Evolutionary conservation across 2,888 invertebrate genomes (phyloP).

Genomic region (Euphydryas editha): DNA sequence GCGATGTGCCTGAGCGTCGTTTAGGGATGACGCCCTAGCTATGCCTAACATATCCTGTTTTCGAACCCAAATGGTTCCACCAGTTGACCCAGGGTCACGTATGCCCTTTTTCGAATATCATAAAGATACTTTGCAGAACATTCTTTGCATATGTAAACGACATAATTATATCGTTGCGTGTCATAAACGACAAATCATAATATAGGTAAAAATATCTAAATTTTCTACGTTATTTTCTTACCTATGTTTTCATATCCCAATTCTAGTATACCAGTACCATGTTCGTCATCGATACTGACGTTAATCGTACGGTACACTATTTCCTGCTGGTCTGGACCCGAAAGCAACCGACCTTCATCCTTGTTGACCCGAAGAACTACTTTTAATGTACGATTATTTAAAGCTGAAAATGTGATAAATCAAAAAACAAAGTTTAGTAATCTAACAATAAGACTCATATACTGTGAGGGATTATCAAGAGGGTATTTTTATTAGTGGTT

Average conservation of each 20-base stretch:
- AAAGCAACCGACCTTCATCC: conserved; percentile 54
- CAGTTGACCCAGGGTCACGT: too few species aligned
- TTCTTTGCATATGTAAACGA: too few species aligned
- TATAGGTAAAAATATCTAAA: background rate
- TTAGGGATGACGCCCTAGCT: too few species aligned
- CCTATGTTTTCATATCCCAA: conserved; percentile 62
- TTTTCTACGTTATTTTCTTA: conserved; percentile 38
- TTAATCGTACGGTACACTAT: conserved; percentile 53
- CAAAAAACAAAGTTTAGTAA: background rate
- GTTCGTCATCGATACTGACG: conserved; percentile 61
- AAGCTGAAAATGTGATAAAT: conserved; percentile 51
- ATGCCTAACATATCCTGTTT: too few species aligned
- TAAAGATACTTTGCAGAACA: too few species aligned
- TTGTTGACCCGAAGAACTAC: conserved; percentile 58
- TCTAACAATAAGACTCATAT: background rate
- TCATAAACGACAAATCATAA: background rate
- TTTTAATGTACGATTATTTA: conserved; percentile 53
- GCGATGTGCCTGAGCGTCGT: too few species aligned
- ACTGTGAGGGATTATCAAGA: background rate
- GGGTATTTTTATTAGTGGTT: background rate
- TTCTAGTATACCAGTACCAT: conserved; percentile 65
- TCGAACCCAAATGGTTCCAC: too few species aligned
- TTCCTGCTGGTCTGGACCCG: conserved; percentile 62
- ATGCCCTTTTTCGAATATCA: too few species aligned
- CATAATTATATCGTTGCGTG: too few species aligned